These are phyloP conservation scores for Malurus splendens DNA, from an alignment of 2,797 vertebrate genomes.

Conservation along the genomic window DNA sequence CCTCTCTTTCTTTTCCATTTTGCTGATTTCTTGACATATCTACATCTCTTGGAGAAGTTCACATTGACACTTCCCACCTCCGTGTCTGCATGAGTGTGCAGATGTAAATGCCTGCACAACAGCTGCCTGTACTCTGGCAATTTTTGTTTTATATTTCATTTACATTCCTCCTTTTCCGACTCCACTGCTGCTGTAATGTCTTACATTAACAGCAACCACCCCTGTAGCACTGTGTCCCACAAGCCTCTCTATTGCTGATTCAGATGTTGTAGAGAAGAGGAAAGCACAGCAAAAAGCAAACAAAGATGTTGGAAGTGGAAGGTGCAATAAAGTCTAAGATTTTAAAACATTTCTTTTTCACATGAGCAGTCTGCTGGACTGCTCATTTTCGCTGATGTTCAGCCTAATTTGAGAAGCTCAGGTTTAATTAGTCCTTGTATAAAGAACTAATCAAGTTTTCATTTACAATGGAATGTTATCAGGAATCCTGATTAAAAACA, in stretches of 20 bases:
- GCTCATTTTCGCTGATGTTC: neutral
- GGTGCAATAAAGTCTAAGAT: neutral
- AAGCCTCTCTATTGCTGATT: neutral
- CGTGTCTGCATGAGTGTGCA: neutral
- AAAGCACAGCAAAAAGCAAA: neutral
- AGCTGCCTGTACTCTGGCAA: neutral
- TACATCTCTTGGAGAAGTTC: neutral
- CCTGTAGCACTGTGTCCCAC: neutral
- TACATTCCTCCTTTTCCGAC: neutral
- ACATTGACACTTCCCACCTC: neutral
- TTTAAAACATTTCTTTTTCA: neutral
- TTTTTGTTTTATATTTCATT: neutral
- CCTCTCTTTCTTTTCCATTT: neutral
- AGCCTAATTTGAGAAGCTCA: neutral
- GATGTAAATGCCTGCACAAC: neutral
- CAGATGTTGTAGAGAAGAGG: neutral
- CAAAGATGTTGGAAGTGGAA: neutral
- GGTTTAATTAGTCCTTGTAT: neutral
- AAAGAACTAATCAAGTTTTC: neutral
- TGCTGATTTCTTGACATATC: neutral
- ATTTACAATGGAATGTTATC: neutral
- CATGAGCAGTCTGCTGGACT: neutral
- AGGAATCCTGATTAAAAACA: neutral
- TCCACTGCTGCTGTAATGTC: neutral
- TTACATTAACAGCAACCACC: neutral